Percentiles rank a stretch among this genome's conserved stretches.
phyloP scores from a whole-genome alignment of 2,888 invertebrate species.

The Lasioglossum calceatum region DNA sequence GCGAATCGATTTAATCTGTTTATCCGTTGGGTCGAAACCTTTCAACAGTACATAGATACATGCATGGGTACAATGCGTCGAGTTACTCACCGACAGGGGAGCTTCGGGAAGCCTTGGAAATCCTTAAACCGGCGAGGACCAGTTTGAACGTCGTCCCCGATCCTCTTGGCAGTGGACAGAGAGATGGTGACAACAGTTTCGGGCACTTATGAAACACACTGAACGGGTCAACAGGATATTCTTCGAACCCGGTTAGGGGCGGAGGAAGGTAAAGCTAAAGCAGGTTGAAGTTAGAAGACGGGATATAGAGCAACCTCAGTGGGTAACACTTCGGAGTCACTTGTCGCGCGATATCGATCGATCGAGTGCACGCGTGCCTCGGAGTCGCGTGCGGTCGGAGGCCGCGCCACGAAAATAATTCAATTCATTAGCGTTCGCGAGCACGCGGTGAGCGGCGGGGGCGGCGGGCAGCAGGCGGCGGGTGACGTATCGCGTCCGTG shows the following conservation, averaged over 20 bases:
- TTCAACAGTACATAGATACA: not conserved
- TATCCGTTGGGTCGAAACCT: not conserved
- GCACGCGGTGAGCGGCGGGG: constrained; percentile 32
- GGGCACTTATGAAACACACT: constrained; percentile 52
- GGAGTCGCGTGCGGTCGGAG: constrained; percentile 36
- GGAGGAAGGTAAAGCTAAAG: not conserved
- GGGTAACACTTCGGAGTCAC: constrained; percentile 55
- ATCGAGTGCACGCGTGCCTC: constrained; percentile 53
- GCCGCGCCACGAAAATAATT: constrained; percentile 46
- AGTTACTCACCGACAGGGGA: constrained; percentile 40
- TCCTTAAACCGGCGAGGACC: constrained; percentile 42
- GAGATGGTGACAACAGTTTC: not conserved
- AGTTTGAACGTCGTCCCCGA: constrained; percentile 22
- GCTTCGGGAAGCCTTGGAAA: constrained; percentile 15
- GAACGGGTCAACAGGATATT: not conserved
- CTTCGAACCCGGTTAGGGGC: not conserved
- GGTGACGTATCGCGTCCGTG: constrained; percentile 26
- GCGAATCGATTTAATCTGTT: constrained; percentile 40
- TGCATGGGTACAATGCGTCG: not conserved
- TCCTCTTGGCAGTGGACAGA: constrained; percentile 12
- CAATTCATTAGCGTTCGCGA: constrained; percentile 40
- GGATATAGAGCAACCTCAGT: constrained; percentile 10
- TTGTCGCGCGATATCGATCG: constrained; percentile 63
- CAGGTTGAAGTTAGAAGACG: not conserved
- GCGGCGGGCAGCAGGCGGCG: not conserved